These are phyloP conservation scores for Burhinus bistriatus DNA, from an alignment of 2,113 vertebrate genomes.

Conservation along the genomic window DNA sequence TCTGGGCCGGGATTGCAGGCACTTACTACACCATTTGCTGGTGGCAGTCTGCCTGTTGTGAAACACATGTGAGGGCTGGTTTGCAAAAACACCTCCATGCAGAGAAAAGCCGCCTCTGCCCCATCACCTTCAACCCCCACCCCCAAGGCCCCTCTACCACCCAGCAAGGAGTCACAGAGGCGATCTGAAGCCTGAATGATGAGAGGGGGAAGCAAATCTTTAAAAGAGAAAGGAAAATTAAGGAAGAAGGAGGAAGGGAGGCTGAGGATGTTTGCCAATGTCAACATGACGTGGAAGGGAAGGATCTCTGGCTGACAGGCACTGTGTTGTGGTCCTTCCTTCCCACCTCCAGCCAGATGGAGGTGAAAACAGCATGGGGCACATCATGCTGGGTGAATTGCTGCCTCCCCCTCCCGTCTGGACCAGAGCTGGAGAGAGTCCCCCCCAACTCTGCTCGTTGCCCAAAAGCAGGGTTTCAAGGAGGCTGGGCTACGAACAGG, in stretches of 20 bases:
- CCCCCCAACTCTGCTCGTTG: fast-evolving
- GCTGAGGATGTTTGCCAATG: not conserved
- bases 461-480: not conserved
- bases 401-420: not conserved
- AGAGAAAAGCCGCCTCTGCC: not conserved
- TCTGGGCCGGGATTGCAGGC: not conserved
- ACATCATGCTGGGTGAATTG: fast-evolving
- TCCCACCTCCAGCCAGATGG: not conserved
- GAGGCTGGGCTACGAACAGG: not conserved
- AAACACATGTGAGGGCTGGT: not conserved
- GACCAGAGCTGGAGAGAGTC: not conserved
- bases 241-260: not conserved
- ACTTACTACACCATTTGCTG: not conserved
- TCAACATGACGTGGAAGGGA: not conserved
- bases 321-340: not conserved
- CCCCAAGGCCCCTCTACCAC: not conserved
- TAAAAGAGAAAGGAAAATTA: not conserved
- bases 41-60: not conserved
- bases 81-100: not conserved
- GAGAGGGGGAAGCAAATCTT: not conserved
- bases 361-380: not conserved
- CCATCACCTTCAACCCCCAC: not conserved
- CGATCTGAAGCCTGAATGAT: not conserved
- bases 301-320: not conserved
- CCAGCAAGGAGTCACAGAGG: not conserved